phyloP scores from a whole-genome alignment of 2,797 vertebrate species.

The Dromococcyx pavoninus region DNA sequence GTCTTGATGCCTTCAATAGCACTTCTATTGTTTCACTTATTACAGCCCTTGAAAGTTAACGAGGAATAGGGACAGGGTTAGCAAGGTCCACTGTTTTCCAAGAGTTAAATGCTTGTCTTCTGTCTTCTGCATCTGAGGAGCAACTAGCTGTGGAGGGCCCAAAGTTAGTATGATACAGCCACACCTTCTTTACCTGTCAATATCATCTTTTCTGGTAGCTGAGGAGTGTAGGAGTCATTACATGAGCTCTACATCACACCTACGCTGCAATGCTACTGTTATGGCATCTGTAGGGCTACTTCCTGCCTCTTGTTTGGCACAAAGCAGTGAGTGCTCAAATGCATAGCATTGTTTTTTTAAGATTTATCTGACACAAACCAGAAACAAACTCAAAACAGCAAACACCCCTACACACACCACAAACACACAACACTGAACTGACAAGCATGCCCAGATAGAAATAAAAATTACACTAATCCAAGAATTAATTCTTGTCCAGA shows the following conservation, averaged over 20 bases:
- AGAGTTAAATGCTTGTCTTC: neutral
- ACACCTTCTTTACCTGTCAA: neutral
- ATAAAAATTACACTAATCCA: neutral
- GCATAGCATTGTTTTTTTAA: neutral
- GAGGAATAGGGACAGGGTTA: neutral
- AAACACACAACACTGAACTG: neutral
- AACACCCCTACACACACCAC: neutral
- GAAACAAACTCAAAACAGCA: neutral
- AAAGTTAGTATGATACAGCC: neutral
- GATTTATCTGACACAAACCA: neutral
- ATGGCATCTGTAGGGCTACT: neutral
- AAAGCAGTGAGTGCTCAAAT: neutral
- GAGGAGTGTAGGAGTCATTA: fast-evolving
- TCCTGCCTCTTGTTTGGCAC: neutral
- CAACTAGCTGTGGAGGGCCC: neutral
- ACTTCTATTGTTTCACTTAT: neutral
- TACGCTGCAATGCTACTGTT: neutral
- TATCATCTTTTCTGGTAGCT: neutral
- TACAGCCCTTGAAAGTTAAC: neutral
- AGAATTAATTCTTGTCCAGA: neutral
- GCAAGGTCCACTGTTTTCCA: neutral
- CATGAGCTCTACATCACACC: neutral
- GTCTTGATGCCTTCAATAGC: neutral
- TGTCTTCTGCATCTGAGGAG: neutral
- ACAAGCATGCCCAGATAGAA: neutral